Conservation (phyloP, 92 coral and sea anemone genomes). For the Galaxea fascicularis region DNA sequence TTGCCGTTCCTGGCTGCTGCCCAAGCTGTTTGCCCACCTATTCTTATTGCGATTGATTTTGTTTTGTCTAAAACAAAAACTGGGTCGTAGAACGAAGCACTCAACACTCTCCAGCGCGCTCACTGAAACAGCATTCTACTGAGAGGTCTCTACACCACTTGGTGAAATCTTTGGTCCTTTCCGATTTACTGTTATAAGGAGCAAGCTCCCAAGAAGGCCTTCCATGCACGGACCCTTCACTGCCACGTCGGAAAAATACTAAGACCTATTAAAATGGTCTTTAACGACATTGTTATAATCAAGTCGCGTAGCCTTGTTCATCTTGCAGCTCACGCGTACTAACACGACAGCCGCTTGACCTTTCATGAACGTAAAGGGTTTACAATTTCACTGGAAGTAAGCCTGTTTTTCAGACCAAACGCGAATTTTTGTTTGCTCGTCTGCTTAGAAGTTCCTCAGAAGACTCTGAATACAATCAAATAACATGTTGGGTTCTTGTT, state of each 20-base stretch:
- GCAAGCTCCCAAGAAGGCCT: too few relatives aligned
- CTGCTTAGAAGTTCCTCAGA: background rate
- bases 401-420: too few relatives aligned
- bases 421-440: too few relatives aligned
- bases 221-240: too few relatives aligned
- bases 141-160: constrained; percentile 18
- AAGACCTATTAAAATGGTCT: constrained; percentile 40
- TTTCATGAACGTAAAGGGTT: too few relatives aligned
- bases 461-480: background rate
- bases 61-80: constrained; percentile 32
- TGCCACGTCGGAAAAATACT: constrained; percentile 31
- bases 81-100: constrained; percentile 29
- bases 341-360: constrained; percentile 13
- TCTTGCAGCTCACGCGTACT: background rate
- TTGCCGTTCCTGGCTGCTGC: too few relatives aligned
- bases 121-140: constrained; percentile 8
- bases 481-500: background rate
- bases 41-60: background rate
- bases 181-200: constrained; percentile 15
- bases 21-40: too few relatives aligned
- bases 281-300: constrained; percentile 29
- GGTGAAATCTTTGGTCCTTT: constrained; percentile 27
- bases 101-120: constrained; percentile 45
- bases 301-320: background rate
- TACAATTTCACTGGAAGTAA: too few relatives aligned